Percentiles rank a stretch among this genome's conserved stretches.
These are phyloP conservation scores for Oncorhynchus clarkii DNA, from an alignment of 2,113 vertebrate genomes.

Conservation along the genomic window DNA sequence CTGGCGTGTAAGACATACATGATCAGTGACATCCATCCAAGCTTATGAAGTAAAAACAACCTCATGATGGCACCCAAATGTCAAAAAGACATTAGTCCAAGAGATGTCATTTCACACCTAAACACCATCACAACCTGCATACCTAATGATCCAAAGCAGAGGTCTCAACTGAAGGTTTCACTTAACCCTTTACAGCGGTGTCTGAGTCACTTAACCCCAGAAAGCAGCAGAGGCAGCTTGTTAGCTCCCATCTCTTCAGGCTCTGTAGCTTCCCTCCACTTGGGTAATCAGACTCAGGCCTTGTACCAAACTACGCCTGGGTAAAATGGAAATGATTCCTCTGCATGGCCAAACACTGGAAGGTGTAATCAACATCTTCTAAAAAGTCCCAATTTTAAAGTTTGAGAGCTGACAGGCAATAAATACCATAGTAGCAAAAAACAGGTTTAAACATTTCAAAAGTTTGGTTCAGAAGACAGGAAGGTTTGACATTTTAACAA, in stretches of 20 bases:
- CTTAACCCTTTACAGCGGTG: background rate
- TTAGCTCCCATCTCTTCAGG: constrained; percentile 25
- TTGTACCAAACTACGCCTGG: background rate
- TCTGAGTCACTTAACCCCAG: background rate
- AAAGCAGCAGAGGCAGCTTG: constrained; percentile 20
- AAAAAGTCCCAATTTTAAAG: background rate
- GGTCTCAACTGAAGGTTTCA: constrained; percentile 1
- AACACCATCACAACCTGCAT: constrained; percentile 37
- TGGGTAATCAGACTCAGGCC: background rate
- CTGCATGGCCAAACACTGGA: background rate
- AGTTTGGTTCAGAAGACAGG: background rate
- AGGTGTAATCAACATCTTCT: background rate
- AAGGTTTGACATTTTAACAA: background rate
- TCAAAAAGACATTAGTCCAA: background rate
- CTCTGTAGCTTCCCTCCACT: background rate
- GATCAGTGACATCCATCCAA: constrained; percentile 7
- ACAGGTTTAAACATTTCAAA: too few relatives aligned
- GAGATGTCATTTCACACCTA: constrained; percentile 8
- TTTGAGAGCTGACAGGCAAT: background rate
- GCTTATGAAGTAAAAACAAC: constrained; percentile 16
- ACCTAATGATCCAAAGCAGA: constrained; percentile 32
- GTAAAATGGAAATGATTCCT: background rate
- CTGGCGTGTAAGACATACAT: background rate
- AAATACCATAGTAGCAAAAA: background rate
- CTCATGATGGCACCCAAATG: background rate